Conservation (phyloP, 2,113 vertebrate genomes). For the Plecotus auritus region DNA sequence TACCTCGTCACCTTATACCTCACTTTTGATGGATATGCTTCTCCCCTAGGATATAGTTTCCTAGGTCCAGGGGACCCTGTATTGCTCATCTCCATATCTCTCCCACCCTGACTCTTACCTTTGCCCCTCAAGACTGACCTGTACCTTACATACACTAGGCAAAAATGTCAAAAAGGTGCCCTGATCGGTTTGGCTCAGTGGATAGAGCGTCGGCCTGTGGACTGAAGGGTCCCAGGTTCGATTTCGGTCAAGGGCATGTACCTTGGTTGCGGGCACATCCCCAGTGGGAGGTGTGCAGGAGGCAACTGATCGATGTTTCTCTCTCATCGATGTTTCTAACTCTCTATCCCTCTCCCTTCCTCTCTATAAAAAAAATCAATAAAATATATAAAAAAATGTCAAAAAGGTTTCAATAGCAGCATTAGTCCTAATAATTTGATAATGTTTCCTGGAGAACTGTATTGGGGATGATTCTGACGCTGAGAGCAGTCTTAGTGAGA, state of each 20-base stretch:
- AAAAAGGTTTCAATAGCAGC: neutral
- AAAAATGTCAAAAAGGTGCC: neutral
- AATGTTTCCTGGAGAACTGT: neutral
- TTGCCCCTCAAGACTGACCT: neutral
- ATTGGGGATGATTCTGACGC: slow-evolving; percentile 7
- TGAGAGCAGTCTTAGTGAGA: neutral
- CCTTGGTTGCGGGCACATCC: too few species aligned
- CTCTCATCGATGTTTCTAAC: too few species aligned
- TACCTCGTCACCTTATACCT: too few species aligned
- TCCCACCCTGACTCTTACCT: neutral
- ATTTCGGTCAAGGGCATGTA: too few species aligned
- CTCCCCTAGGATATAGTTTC: neutral
- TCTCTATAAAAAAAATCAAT: too few species aligned
- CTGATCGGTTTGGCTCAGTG: too few species aligned
- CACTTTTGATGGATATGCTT: neutral
- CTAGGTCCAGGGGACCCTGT: neutral
- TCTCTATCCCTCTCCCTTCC: too few species aligned
- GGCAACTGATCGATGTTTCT: too few species aligned
- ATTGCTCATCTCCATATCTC: neutral
- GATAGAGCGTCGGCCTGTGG: too few species aligned
- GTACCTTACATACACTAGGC: neutral
- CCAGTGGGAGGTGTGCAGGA: too few species aligned
- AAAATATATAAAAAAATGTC: too few species aligned
- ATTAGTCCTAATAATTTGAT: neutral
- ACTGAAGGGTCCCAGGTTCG: too few species aligned